Base-by-base conservation (phyloP, 1,140 invertebrate genomes). In the Bombyx mandarina region DNA sequence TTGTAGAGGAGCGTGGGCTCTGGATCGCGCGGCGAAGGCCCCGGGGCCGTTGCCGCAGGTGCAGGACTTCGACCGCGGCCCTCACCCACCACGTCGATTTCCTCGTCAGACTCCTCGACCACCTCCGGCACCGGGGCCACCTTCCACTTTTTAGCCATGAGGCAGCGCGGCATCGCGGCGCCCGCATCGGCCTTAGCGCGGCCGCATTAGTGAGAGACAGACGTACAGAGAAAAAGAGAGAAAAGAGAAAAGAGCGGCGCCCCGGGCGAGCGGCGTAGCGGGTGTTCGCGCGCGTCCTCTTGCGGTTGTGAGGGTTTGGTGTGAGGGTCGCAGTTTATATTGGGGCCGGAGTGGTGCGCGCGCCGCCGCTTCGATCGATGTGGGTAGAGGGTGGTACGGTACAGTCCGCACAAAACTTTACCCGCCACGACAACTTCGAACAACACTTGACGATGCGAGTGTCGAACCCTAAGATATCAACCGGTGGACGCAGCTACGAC, bases 71-170 rank as follows among this genome's bases (percentile, higher is more conserved):
- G 86, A 82, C 88, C 89, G 87, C 83, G 77, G 76, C 83, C 85
- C 76, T 86, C 82, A 57, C 82, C 83, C 57, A 94, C 94, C 70
- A 95, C 94, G 89, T 94, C 94, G 87, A 94, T 94, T 83, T 94
- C 93, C 88, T 95, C 94, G 57, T 95, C 94, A 61, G 94, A 93
- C 60, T 93, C 91, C 63, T 92, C 91, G 61, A 88, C 88, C 67
- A 93, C 90, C 78, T 93, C 92, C 73, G 91, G 91, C 92, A 93
- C 93, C 66, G 93, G 92, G 88, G 94, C 94, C 69, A 91, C 93
- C 91, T 95, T 96, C 94, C 94, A 95, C 90, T 96, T 96, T 88
- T 96, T 95, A 70, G 94, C 94, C 94, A 96, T 96, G 74, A 95
- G 91, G 89, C 93, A 95, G 79, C 94, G 93, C 86, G 94, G 94